phyloP scores from a whole-genome alignment of 2,113 vertebrate species.

The Oncorhynchus nerka region DNA sequence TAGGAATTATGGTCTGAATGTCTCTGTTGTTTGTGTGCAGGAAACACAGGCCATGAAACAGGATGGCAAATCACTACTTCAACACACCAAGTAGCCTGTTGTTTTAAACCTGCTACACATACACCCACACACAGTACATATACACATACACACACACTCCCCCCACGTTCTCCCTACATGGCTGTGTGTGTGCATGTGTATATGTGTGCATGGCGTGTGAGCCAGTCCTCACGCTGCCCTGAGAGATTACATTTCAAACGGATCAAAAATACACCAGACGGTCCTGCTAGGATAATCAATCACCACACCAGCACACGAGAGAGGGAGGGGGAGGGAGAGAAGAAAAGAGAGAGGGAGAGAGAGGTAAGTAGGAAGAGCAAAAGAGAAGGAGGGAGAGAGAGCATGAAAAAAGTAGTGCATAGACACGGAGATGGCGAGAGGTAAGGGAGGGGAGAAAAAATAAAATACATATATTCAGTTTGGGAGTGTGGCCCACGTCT shows the following conservation, averaged over 20 bases:
- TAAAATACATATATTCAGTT: constrained; percentile 75
- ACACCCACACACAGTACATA: neutral
- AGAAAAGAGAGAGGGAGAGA: constrained; percentile 28
- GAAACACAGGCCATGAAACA: no score
- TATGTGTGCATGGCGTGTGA: constrained; percentile 9
- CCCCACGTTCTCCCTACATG: neutral
- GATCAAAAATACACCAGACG: constrained; percentile 73
- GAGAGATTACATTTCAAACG: constrained; percentile 75
- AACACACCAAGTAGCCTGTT: neutral
- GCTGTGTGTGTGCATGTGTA: neutral
- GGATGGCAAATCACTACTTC: neutral
- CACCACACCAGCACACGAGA: constrained; percentile 51
- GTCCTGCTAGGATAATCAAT: constrained; percentile 75
- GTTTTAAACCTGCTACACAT: neutral
- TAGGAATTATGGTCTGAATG: no score
- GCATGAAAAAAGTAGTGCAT: constrained; percentile 27
- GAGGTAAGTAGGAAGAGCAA: constrained; percentile 5
- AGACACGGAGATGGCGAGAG: constrained; percentile 30
- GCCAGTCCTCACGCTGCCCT: constrained; percentile 54
- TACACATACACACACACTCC: neutral
- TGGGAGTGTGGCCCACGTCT: constrained; percentile 69
- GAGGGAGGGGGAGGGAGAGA: constrained; percentile 16
- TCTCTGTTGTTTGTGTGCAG: no score
- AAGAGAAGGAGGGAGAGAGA: constrained; percentile 32
- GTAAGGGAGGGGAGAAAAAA: constrained; percentile 39